Percentiles rank a stretch among this genome's conserved stretches.
These are phyloP conservation scores for Actinemys pallida DNA, from an alignment of 2,113 vertebrate genomes.

Conservation along the genomic window DNA sequence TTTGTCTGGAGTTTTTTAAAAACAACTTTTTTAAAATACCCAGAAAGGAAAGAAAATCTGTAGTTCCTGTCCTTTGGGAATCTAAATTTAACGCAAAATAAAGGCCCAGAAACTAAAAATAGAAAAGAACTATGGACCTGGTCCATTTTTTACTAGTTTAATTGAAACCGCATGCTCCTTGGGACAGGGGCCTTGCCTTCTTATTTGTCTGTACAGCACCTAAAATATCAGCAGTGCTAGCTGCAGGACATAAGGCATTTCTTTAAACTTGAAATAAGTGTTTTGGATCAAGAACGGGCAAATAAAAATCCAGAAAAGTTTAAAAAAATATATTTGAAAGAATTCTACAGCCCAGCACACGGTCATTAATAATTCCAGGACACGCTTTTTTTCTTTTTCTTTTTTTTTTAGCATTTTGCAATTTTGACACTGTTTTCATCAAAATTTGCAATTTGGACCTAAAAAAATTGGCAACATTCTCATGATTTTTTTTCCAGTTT, in stretches of 20 bases:
- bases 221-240: too few species aligned
- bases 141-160: neutral
- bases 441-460: neutral
- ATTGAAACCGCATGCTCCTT: too few species aligned
- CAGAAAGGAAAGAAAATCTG: conserved; percentile 7
- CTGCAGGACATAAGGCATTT: rapidly evolving
- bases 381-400: neutral
- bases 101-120: neutral
- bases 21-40: neutral
- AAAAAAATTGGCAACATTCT: neutral
- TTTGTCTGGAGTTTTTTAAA: neutral
- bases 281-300: neutral
- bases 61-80: neutral
- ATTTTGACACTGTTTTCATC: neutral
- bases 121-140: neutral
- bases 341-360: neutral
- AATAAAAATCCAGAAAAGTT: neutral
- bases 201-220: too few species aligned
- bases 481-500: rapidly evolving
- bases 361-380: neutral
- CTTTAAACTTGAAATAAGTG: neutral
- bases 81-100: neutral
- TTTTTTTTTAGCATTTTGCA: neutral
- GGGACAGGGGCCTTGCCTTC: neutral
- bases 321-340: neutral